A percentile compares a stretch with the other conserved stretches of the same genome.
Conservation (phyloP, 1,140 invertebrate genomes). For the Drosophila repletoides region DNA sequence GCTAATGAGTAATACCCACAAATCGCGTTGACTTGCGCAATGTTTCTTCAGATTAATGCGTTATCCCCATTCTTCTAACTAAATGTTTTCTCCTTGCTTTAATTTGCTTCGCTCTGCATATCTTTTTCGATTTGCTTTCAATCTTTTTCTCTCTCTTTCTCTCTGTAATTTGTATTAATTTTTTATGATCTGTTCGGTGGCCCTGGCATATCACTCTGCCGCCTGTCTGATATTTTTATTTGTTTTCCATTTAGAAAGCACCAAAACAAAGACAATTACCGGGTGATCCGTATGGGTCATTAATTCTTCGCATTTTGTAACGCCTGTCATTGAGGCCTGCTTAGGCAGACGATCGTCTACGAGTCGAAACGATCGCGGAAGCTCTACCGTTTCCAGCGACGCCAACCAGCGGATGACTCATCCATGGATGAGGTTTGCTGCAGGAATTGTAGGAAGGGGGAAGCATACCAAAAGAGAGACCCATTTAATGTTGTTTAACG, state of each 20-base stretch:
- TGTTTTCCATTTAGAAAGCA: conserved; percentile 75
- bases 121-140: background rate
- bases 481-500: conserved; percentile 80
- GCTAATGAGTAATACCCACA: conserved; percentile 64
- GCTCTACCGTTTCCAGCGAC: conserved; percentile 45
- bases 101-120: background rate
- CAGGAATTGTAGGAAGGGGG: background rate
- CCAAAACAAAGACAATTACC: conserved; percentile 68
- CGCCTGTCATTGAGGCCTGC: conserved; percentile 74
- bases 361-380: conserved; percentile 56
- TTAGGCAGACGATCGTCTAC: conserved; percentile 62
- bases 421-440: conserved; percentile 22
- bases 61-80: background rate
- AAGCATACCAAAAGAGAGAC: conserved; percentile 58
- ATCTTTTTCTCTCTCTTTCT: background rate
- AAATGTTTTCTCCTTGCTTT: background rate
- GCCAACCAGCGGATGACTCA: conserved; percentile 33
- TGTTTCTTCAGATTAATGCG: background rate
- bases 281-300: conserved; percentile 71
- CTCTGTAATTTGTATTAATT: conserved; percentile 73
- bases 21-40: conserved; percentile 38
- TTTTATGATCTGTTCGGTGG: conserved; percentile 66
- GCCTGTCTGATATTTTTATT: conserved; percentile 52
- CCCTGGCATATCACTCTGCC: conserved; percentile 1
- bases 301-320: conserved; percentile 72